Percentiles rank a stretch among this genome's conserved stretches.
phyloP scores from a whole-genome alignment of 2,797 vertebrate genomes.

The Diplodus puntazzo region DNA sequence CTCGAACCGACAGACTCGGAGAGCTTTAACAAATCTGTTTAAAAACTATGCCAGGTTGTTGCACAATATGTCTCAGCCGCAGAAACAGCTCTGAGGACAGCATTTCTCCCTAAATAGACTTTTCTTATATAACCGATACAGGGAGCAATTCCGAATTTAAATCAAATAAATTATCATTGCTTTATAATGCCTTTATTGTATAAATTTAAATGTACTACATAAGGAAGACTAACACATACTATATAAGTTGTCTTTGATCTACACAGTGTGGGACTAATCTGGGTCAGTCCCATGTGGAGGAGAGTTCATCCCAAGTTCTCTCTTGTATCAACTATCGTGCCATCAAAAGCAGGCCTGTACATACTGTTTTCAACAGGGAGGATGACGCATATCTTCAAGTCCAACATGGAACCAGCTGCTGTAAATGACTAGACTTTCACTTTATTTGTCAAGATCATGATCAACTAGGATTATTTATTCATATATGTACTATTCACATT shows the following conservation, averaged over 20 bases:
- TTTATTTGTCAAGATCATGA: no score
- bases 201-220: neutral
- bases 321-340: neutral
- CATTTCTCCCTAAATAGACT: neutral
- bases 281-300: neutral
- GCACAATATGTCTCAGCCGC: neutral
- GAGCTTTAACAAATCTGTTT: conserved; percentile 39
- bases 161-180: neutral
- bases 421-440: neutral
- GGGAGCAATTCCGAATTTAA: no score
- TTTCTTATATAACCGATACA: neutral
- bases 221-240: neutral
- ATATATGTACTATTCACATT: neutral
- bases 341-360: neutral
- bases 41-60: conserved; percentile 8
- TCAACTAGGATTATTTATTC: neutral
- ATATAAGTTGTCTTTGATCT: neutral
- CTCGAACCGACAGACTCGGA: conserved; percentile 28
- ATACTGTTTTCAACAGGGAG: neutral
- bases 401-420: neutral
- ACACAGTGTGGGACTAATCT: neutral
- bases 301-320: neutral
- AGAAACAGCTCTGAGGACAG: neutral
- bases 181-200: neutral
- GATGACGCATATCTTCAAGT: neutral